Base-by-base conservation (phyloP, 1,140 invertebrate species). In the Brachionus calyciflorus region DNA sequence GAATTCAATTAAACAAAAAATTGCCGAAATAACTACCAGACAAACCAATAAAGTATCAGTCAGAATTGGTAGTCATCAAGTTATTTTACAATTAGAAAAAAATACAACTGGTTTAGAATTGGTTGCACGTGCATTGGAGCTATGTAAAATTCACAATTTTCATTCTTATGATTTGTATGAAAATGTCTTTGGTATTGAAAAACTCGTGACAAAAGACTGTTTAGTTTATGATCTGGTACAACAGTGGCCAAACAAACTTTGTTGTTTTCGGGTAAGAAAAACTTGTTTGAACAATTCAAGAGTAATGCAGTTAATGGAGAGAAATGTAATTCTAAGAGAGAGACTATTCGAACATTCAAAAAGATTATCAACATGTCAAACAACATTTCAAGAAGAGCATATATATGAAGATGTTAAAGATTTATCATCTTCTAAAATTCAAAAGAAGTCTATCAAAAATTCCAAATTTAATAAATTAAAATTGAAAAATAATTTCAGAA, bases 1-100 rank as follows among this genome's bases (percentile, higher is more conserved):
- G 55, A 60, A 40, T 37, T 60, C 55, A 37, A 60, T 60, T 9
- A 60, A 60, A 17, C 55, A 60, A 60, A 60, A 41, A 37, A 17
- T 60, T 3, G 30, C 17, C 0, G 55, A 60, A 19, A 60, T 60
- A 6, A 37, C 55, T n/a, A n/a, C n/a, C n/a, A n/a, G n/a, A n/a
- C 33, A 37, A 17, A 14, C 12, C 1, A 21, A 37, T 17, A 60
- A 60, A 3, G 55, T 60, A 9, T 3, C 12, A n/a, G 55, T 60
- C 4, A 60, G 3, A n/a, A 19, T 60, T 40, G 55, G 55, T 37
- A 60, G 55, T 60, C 55, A 60, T 17, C 30, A 60, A 19, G 14
- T 60, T 17, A 17, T 33, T 0, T 4, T 60, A 2, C 10, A 60
- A 2, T 14, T 60, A 2, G n/a, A 37, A 19, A 0, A 6, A 0